Percentiles rank a stretch among this genome's conserved stretches.
Conservation (phyloP, 2,113 vertebrate species). For the Raja brachyura region DNA sequence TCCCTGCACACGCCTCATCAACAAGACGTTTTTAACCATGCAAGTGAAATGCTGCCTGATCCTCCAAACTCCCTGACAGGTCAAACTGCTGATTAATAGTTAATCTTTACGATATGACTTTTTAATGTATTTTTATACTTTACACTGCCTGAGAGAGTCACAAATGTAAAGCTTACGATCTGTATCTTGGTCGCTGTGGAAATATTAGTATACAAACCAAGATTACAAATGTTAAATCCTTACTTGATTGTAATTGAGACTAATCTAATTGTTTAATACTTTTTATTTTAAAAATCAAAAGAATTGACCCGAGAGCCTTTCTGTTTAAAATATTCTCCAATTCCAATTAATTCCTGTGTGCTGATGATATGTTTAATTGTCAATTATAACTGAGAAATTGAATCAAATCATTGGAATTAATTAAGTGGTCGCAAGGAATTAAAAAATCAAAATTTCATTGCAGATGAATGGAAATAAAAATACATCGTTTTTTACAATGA, state of each 20-base stretch:
- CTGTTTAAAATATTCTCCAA: not conserved
- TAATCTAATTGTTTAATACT: not conserved
- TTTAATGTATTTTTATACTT: conserved; percentile 71
- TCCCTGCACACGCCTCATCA: conserved; percentile 81
- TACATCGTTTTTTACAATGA: not conserved
- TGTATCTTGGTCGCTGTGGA: conserved; percentile 68
- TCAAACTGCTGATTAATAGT: conserved; percentile 90
- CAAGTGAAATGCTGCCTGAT: conserved; percentile 77
- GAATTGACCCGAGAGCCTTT: not conserved
- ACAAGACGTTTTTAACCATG: conserved; percentile 79
- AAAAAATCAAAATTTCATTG: not conserved
- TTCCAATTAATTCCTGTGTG: not conserved
- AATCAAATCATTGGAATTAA: not conserved
- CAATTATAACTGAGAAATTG: not conserved
- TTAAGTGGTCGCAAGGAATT: not conserved
- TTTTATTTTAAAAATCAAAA: not conserved
- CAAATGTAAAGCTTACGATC: conserved; percentile 55
- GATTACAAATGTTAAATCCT: conserved; percentile 12
- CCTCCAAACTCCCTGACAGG: conserved; percentile 85
- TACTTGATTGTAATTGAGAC: not conserved
- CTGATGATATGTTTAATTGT: conserved; percentile 8
- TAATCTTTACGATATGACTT: conserved; percentile 88
- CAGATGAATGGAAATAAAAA: not conserved
- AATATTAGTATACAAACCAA: conserved; percentile 46
- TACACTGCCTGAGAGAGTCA: conserved; percentile 59